Evolutionary conservation across 2,797 vertebrate species (phyloP).

Genomic region (Betta splendens): DNA sequence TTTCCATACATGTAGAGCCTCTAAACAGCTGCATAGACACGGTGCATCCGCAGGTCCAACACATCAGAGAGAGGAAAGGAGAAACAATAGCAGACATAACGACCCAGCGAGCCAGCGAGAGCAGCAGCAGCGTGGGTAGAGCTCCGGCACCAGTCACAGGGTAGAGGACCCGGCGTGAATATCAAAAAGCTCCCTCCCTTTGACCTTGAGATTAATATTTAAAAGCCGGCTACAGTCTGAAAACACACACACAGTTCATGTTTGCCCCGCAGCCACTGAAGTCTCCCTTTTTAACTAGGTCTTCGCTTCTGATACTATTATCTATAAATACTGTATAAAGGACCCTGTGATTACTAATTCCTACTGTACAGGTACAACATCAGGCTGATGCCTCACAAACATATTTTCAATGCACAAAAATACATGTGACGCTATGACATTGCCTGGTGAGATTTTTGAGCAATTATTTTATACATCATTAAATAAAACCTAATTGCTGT

Average conservation of each 20-base stretch:
- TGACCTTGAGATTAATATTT: slow-evolving; percentile 85
- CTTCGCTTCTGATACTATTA: slow-evolving; percentile 52
- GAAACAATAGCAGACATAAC: slow-evolving; percentile 69
- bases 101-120: slow-evolving; percentile 67
- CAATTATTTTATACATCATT: too few species aligned
- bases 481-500: too few species aligned
- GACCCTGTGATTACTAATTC: slow-evolving; percentile 38
- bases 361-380: too few species aligned
- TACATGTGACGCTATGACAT: too few species aligned
- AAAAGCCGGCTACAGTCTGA: slow-evolving; percentile 74
- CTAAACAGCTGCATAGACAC: slow-evolving; percentile 48
- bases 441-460: too few species aligned
- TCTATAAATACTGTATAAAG: slow-evolving; percentile 63
- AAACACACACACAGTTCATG: slow-evolving; percentile 55
- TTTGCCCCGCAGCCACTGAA: slow-evolving; percentile 64
- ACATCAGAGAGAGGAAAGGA: slow-evolving; percentile 53
- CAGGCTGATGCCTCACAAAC: too few species aligned
- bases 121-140: slow-evolving; percentile 57
- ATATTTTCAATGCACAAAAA: too few species aligned
- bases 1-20: slow-evolving; percentile 15
- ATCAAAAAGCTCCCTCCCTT: slow-evolving; percentile 80
- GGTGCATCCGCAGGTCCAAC: slow-evolving; percentile 27
- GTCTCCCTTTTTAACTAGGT: slow-evolving; percentile 73
- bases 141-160: slow-evolving; percentile 62
- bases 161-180: slow-evolving; percentile 77